phyloP scores from a whole-genome alignment of 2,797 vertebrate species.

The Hippoglossus hippoglossus region DNA sequence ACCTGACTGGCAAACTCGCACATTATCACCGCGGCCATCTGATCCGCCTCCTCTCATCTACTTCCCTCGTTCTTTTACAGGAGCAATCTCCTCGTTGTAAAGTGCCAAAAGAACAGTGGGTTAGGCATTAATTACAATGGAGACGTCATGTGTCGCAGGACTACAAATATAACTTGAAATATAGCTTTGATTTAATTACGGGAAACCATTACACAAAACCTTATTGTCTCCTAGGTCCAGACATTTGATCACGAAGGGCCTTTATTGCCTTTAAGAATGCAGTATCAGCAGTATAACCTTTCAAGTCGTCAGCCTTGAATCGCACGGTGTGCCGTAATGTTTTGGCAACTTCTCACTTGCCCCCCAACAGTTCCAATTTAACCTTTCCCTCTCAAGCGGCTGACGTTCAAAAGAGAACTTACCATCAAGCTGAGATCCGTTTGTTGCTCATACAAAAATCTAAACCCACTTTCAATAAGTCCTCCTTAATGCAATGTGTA shows the following conservation, averaged over 20 bases:
- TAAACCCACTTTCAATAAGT: constrained; percentile 47
- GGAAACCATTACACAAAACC: constrained; percentile 26
- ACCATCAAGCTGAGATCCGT: constrained; percentile 55
- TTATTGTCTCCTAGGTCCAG: constrained; percentile 29
- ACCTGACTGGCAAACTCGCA: constrained; percentile 78
- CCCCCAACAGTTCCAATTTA: constrained; percentile 39
- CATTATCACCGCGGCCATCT: constrained; percentile 79
- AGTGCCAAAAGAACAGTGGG: constrained; percentile 29
- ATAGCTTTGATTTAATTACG: constrained; percentile 29
- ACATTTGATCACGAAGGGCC: constrained; percentile 30
- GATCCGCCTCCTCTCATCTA: constrained; percentile 58
- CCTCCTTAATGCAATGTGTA: constrained; percentile 40
- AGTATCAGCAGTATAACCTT: constrained; percentile 14
- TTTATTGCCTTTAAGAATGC: not conserved
- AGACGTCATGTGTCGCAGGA: constrained; percentile 16
- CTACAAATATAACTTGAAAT: constrained; percentile 27
- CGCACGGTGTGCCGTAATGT: constrained; percentile 22
- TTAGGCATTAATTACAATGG: constrained; percentile 29
- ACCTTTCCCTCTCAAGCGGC: constrained; percentile 4
- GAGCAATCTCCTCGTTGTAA: constrained; percentile 31
- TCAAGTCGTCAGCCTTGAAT: constrained; percentile 30
- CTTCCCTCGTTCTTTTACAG: constrained; percentile 51
- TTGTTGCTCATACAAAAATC: constrained; percentile 56
- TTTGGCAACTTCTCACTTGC: constrained; percentile 46
- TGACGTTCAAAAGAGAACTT: constrained; percentile 48